Percentiles rank a stretch among this genome's conserved stretches.
Conservation (phyloP, 2,113 vertebrate species). For the Noturus placidus region DNA sequence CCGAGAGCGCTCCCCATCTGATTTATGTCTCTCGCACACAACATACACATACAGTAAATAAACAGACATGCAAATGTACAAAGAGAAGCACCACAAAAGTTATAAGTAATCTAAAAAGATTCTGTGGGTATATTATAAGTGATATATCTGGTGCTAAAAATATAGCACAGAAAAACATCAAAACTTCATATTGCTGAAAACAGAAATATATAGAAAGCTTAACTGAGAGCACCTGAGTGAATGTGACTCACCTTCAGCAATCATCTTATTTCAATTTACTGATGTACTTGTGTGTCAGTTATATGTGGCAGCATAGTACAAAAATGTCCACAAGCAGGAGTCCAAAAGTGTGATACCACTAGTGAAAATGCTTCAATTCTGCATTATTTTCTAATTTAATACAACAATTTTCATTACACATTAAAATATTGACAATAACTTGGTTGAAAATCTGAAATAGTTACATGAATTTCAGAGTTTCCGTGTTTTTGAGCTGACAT, state of each 20-base stretch:
- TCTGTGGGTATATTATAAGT: background rate
- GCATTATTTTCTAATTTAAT: too few relatives aligned
- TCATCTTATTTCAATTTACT: background rate
- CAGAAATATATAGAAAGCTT: background rate
- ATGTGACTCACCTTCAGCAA: background rate
- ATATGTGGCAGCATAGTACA: background rate
- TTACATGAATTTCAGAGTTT: background rate
- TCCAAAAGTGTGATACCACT: too few relatives aligned
- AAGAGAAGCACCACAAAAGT: background rate
- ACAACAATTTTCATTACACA: background rate
- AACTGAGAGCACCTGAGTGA: background rate
- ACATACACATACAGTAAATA: background rate
- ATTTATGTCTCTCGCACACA: background rate
- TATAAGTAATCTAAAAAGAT: background rate
- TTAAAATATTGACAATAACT: background rate
- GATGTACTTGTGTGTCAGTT: background rate
- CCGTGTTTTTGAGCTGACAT: background rate
- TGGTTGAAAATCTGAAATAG: background rate
- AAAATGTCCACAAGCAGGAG: too few relatives aligned
- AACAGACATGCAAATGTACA: background rate
- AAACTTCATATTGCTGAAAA: constrained; percentile 29
- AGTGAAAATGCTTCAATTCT: too few relatives aligned
- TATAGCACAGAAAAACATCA: constrained; percentile 56
- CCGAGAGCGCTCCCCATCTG: background rate
- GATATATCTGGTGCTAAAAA: constrained; percentile 45